Evolutionary conservation across 2,888 invertebrate genomes (phyloP).

Genomic region (Apeira syringaria): DNA sequence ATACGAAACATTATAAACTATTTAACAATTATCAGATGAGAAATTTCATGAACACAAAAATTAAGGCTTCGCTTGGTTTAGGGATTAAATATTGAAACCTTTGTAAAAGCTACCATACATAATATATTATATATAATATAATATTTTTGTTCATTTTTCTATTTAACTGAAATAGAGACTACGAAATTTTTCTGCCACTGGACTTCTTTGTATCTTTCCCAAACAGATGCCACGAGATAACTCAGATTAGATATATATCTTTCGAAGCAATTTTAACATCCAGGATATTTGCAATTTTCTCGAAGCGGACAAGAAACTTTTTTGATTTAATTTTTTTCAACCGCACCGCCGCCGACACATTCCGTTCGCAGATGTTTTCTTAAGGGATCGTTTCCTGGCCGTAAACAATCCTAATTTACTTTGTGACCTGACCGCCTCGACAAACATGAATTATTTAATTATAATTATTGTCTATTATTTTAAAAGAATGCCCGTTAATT

Average conservation of each 20-base stretch:
- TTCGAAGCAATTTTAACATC: slow-evolving; percentile 43
- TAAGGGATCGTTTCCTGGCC: slow-evolving; percentile 25
- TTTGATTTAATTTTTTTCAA: slow-evolving; percentile 42
- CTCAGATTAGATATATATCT: slow-evolving; percentile 7
- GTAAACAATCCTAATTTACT: slow-evolving; percentile 37
- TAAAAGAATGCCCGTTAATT: too few species aligned
- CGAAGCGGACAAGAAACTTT: slow-evolving; percentile 42
- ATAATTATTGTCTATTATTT: too few species aligned
- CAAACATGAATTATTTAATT: slow-evolving; percentile 27
- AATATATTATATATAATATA: too few species aligned
- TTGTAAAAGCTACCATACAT: too few species aligned
- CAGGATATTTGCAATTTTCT: slow-evolving; percentile 40
- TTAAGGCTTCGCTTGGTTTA: too few species aligned
- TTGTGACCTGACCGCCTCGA: slow-evolving; percentile 15
- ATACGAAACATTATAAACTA: too few species aligned
- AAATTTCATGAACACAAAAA: too few species aligned
- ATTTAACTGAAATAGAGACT: too few species aligned
- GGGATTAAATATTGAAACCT: too few species aligned
- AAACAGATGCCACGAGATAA: slow-evolving; percentile 38
- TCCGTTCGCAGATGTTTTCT: slow-evolving; percentile 33
- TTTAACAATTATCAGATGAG: too few species aligned
- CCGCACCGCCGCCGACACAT: slow-evolving; percentile 25
- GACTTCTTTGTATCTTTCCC: slow-evolving; percentile 6
- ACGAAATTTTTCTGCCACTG: background rate
- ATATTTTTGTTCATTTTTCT: too few species aligned